These are phyloP conservation scores for Tamandua tetradactyla DNA, from an alignment of 2,797 vertebrate species.

Conservation along the genomic window DNA sequence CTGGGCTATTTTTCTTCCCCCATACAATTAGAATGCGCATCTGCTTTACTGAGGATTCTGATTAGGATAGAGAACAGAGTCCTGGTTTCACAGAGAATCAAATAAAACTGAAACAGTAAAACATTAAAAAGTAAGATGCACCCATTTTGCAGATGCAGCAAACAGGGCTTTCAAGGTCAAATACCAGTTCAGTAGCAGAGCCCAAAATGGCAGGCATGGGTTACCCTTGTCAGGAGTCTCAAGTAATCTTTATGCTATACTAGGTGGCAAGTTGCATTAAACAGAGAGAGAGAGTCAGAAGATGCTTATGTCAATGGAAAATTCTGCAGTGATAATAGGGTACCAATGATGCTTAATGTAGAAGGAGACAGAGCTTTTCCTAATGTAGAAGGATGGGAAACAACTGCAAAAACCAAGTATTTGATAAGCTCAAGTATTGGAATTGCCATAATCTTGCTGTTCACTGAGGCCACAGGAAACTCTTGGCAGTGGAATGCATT, in stretches of 20 bases:
- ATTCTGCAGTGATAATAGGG: background rate
- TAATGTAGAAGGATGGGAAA: no score
- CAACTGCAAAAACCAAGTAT: background rate
- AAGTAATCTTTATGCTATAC: background rate
- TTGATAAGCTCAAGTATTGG: background rate
- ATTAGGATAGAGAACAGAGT: background rate
- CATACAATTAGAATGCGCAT: background rate
- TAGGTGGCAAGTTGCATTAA: background rate
- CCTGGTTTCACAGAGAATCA: background rate
- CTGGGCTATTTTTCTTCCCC: no score
- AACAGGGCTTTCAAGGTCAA: background rate
- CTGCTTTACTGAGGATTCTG: background rate
- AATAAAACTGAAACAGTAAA: no score
- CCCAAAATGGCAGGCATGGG: fast-evolving
- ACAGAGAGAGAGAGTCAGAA: background rate
- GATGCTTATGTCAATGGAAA: background rate
- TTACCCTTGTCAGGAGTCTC: background rate
- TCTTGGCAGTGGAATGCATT: background rate
- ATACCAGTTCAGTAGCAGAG: background rate
- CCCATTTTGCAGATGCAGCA: background rate
- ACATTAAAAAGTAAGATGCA: fast-evolving
- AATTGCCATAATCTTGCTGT: fast-evolving
- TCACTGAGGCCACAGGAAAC: no score
- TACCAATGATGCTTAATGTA: background rate
- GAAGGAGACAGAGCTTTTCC: background rate